phyloP scores from a whole-genome alignment of 2,113 vertebrate species.

The Corythaeola cristata region DNA sequence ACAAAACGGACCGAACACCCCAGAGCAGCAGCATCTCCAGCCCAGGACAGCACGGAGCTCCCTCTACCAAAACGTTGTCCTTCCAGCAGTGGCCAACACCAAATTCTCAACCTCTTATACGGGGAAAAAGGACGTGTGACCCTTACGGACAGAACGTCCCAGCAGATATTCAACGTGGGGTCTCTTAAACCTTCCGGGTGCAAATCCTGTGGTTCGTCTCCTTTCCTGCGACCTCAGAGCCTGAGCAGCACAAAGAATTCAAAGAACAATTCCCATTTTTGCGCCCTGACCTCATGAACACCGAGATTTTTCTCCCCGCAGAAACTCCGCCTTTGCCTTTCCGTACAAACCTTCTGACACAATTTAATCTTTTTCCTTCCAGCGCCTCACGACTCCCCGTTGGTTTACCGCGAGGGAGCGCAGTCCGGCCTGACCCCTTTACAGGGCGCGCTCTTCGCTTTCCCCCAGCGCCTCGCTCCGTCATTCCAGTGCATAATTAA shows the following conservation, averaged over 20 bases:
- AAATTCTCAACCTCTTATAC: not conserved
- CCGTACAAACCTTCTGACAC: not conserved
- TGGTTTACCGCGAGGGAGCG: too few species aligned
- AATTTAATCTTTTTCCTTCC: not conserved
- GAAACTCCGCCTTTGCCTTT: too few species aligned
- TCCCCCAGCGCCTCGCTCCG: too few species aligned
- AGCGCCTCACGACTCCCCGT: fast-evolving
- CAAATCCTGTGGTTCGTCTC: not conserved
- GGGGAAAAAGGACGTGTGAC: fast-evolving
- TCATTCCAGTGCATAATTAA: too few species aligned
- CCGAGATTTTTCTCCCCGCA: not conserved
- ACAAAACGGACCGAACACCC: not conserved
- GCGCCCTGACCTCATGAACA: not conserved
- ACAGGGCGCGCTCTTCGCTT: too few species aligned
- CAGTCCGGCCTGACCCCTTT: too few species aligned
- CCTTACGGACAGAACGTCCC: not conserved
- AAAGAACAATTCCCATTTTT: not conserved
- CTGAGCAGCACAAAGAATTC: not conserved
- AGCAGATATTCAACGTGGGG: too few species aligned
- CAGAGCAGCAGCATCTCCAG: not conserved
- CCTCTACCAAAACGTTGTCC: not conserved
- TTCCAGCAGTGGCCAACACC: not conserved
- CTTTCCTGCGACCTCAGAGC: not conserved
- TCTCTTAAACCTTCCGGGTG: not conserved
- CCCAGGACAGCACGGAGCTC: not conserved